Evolutionary conservation across 64 coral and sea anemone species (phyloP).

Genomic region (Acropora yongei): DNA sequence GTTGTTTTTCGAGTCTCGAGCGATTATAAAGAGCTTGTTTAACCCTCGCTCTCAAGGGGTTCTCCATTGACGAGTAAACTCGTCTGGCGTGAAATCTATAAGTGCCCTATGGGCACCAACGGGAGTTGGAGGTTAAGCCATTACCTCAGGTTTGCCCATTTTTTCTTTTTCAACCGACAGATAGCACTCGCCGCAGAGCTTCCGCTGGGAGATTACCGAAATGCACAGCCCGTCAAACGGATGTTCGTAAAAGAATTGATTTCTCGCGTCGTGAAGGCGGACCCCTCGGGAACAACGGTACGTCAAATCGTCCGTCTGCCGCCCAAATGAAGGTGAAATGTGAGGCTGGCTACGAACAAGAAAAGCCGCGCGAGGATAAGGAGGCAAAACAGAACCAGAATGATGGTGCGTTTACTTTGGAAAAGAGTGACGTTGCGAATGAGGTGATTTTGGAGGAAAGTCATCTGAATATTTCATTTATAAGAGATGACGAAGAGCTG

Average conservation of each 20-base stretch:
- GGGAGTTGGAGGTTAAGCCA: too few relatives aligned
- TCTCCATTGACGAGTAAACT: too few relatives aligned
- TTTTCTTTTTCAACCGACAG: neutral
- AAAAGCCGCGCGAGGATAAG: neutral
- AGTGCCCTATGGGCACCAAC: too few relatives aligned
- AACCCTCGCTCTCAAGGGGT: too few relatives aligned
- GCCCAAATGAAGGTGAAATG: neutral
- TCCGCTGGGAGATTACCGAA: neutral
- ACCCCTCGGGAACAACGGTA: neutral
- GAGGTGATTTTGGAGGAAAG: neutral
- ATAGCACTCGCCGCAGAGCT: conserved; percentile 3
- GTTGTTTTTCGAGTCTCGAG: too few relatives aligned
- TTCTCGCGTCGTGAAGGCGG: neutral
- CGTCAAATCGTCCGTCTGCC: neutral
- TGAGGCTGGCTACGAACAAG: neutral
- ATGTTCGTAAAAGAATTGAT: conserved; percentile 17
- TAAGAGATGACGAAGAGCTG: neutral
- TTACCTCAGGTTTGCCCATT: neutral
- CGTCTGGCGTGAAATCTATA: too few relatives aligned
- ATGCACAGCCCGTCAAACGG: neutral
- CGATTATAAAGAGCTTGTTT: too few relatives aligned
- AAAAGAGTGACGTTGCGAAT: neutral
- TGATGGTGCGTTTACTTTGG: neutral
- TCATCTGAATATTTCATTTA: neutral
- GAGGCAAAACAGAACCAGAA: neutral